These are phyloP conservation scores for Xestia xanthographa DNA, from an alignment of 2,888 invertebrate species.

Conservation along the genomic window DNA sequence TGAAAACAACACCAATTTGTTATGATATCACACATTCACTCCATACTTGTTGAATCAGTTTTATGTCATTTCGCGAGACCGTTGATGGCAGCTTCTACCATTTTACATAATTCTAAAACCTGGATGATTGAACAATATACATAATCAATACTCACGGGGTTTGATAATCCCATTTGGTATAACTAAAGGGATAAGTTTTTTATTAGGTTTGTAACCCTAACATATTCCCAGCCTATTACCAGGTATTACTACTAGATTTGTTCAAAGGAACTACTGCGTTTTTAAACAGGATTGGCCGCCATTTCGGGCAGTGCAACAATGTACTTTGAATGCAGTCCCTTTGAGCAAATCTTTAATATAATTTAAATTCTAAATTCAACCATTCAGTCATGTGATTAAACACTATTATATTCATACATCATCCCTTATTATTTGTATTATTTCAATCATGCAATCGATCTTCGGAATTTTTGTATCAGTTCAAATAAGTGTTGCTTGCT, in stretches of 20 bases:
- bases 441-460: constrained; percentile 37
- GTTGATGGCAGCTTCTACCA: constrained; percentile 3
- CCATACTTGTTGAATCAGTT: constrained; percentile 18
- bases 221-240: constrained; percentile 57
- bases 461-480: neutral
- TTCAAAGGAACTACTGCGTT: constrained; percentile 17
- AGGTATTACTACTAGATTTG: constrained; percentile 48
- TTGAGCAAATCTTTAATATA: constrained; percentile 48
- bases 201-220: constrained; percentile 58
- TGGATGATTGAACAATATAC: constrained; percentile 62
- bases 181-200: constrained; percentile 53
- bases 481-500: constrained; percentile 9
- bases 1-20: constrained; percentile 32
- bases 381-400: constrained; percentile 36
- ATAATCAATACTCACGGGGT: constrained; percentile 61
- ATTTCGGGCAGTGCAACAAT: neutral
- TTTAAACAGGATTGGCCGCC: neutral
- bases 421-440: constrained; percentile 26
- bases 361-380: constrained; percentile 37
- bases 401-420: constrained; percentile 41
- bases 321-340: constrained; percentile 24
- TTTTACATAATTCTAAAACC: constrained; percentile 34
- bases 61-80: constrained; percentile 10
- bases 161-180: constrained; percentile 53
- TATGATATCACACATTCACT: constrained; percentile 48